Evolutionary conservation across 1,140 invertebrate genomes (phyloP).

Genomic region (Drosophila arawakana): DNA sequence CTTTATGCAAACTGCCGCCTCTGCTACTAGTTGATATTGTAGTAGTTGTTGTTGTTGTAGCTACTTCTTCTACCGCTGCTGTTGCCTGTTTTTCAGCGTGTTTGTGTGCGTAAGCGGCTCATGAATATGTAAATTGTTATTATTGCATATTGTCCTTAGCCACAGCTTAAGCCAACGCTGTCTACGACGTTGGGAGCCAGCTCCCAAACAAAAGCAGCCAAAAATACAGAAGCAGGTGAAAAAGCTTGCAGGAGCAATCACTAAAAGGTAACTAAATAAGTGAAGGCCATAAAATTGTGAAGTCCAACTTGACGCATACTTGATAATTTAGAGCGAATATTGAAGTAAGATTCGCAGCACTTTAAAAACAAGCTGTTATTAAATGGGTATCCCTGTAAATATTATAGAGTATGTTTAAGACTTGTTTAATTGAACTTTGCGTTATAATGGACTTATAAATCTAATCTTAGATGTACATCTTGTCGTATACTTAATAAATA

Average conservation of each 20-base stretch:
- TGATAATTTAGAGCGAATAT: slow-evolving; percentile 6
- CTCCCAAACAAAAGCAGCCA: slow-evolving; percentile 28
- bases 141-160: slow-evolving; percentile 81
- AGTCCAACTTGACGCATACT: slow-evolving; percentile 10
- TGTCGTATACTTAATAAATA: slow-evolving; percentile 16
- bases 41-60: slow-evolving; percentile 47
- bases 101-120: slow-evolving; percentile 64
- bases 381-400: too few relatives aligned
- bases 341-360: too few relatives aligned
- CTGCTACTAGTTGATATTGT: slow-evolving; percentile 21
- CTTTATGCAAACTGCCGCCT: slow-evolving; percentile 76
- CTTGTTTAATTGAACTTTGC: too few relatives aligned
- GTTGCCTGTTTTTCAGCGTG: slow-evolving; percentile 57
- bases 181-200: background rate
- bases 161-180: slow-evolving; percentile 34
- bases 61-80: slow-evolving; percentile 36
- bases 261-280: slow-evolving; percentile 40
- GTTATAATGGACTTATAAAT: too few relatives aligned
- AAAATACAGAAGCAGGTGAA: slow-evolving; percentile 25
- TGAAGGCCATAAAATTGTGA: slow-evolving; percentile 7
- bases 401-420: too few relatives aligned
- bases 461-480: too few relatives aligned
- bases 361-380: too few relatives aligned
- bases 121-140: slow-evolving; percentile 83
- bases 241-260: slow-evolving; percentile 13